A percentile compares a stretch with the other conserved stretches of the same genome.
Evolutionary conservation across 2,888 invertebrate genomes (phyloP).

Genomic region (Ophion obscuratus): DNA sequence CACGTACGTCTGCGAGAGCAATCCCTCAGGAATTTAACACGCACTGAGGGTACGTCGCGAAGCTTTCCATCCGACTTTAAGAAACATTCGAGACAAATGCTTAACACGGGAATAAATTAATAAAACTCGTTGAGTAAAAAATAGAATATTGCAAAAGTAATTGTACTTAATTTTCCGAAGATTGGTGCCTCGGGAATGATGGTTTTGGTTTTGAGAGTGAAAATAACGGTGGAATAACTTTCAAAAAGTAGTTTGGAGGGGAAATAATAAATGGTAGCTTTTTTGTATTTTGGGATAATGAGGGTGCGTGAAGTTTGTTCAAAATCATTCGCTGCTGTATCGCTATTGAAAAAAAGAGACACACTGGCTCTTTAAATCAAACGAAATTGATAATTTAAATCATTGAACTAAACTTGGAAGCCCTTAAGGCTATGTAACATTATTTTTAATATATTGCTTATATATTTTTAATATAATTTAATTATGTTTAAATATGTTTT

Average conservation of each 20-base stretch:
- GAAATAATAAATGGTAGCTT: neutral
- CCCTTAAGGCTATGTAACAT: constrained; percentile 33
- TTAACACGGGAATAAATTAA: neutral
- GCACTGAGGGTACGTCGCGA: neutral
- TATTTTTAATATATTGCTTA: neutral
- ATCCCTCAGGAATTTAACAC: neutral
- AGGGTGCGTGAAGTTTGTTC: neutral
- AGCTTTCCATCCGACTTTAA: no score
- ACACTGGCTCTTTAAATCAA: neutral
- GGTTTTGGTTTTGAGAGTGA: neutral
- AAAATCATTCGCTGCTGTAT: constrained; percentile 8
- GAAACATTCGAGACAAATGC: no score
- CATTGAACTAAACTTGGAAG: constrained; percentile 37
- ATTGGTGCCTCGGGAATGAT: neutral
- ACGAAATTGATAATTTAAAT: no score
- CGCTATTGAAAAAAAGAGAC: neutral
- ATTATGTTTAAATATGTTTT: no score
- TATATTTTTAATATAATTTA: no score
- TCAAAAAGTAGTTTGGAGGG: neutral
- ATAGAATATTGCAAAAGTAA: neutral
- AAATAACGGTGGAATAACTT: neutral
- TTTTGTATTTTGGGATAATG: neutral
- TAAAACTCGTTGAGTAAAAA: neutral
- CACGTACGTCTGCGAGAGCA: neutral
- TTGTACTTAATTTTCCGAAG: neutral